Evolutionary conservation across 1,140 invertebrate species (phyloP), one percentile per base, ranked within the genome.

Genomic region (Apis cerana): DNA sequence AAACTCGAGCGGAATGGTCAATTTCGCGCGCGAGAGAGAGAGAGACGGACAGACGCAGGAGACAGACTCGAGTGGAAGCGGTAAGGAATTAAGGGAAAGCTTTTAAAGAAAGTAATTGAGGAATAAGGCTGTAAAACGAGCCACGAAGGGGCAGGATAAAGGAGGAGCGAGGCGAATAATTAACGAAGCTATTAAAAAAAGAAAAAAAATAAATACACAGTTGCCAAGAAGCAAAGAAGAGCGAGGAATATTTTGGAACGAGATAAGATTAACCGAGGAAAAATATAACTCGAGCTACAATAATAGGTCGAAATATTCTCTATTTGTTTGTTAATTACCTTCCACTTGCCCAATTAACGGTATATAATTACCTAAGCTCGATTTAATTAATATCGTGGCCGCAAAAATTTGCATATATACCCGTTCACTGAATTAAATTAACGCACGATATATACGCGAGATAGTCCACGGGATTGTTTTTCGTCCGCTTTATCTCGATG

Each of bases 161-260:
- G n/a, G 33, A 50, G 62, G 17, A 33, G 48, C 27, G 7, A n/a
- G 15, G 17, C 56, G 61, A 80, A 80, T 80, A 48, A 64, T 80
- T 74, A 64, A 80, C 64, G 69, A 48, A 80, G 21, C 27, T 74
- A 52, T 80, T 74, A 48, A 65, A 43, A 33, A n/a, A 43, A 27
- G 27, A 27, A 27, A 21, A 65, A 58, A 33, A 33, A 33, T 33
- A 33, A 1, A 33, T 33, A 3, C 19, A 65, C 23, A 15, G 23
- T 17, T 48, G n/a, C 23, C 15, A 43, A n/a, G 17, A 43, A n/a
- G 17, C 68, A 59, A 48, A 17, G 59, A 13, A 11, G 50, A 68
- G 27, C 21, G 23, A 12, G 3, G n/a, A 12, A 61, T 75, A 1
- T 13, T 10, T 21, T 5, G 21, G 2, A 19, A 58, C 8, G 12